A percentile compares a stretch with the other conserved stretches of the same genome.
Evolutionary conservation across 2,113 vertebrate genomes (phyloP).

Genomic region (Cephalophus harveyi): DNA sequence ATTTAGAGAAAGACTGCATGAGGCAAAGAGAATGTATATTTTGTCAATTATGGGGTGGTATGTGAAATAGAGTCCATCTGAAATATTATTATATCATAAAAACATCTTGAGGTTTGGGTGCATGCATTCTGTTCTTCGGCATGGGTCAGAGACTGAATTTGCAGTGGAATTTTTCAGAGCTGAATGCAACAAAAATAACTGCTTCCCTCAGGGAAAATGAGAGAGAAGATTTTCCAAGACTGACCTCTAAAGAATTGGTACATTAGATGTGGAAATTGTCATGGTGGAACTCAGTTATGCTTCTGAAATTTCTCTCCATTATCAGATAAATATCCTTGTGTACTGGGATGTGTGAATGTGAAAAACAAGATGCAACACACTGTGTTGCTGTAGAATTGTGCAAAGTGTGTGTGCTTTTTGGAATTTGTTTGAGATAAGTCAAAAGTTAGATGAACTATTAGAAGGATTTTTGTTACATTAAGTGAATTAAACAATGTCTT

Average conservation of each 20-base stretch:
- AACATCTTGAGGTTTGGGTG: not conserved
- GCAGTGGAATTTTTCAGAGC: slow-evolving; percentile 24
- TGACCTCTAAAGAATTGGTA: slow-evolving; percentile 41
- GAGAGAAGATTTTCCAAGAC: not conserved
- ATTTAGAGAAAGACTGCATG: not conserved
- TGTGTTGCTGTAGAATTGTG: not conserved
- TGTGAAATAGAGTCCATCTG: not conserved
- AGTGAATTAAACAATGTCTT: not conserved
- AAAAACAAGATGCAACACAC: not conserved
- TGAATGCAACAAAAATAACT: slow-evolving; percentile 35
- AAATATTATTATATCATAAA: not conserved
- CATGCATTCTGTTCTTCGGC: slow-evolving; percentile 31
- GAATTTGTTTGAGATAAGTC: not conserved
- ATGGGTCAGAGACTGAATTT: slow-evolving; percentile 40
- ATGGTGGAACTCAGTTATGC: slow-evolving; percentile 5
- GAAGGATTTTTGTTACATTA: not conserved
- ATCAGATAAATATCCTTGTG: slow-evolving; percentile 17
- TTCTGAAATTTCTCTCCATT: slow-evolving; percentile 39
- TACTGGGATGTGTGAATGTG: not conserved
- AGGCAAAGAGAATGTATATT: not conserved
- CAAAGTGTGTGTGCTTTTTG: not conserved
- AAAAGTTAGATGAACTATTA: not conserved
- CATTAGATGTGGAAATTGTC: slow-evolving; percentile 55
- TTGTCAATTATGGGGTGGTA: not conserved
- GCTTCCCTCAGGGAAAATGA: slow-evolving; percentile 26